Evolutionary conservation across 2,113 vertebrate genomes (phyloP).

Genomic region (Apodemus sylvaticus): DNA sequence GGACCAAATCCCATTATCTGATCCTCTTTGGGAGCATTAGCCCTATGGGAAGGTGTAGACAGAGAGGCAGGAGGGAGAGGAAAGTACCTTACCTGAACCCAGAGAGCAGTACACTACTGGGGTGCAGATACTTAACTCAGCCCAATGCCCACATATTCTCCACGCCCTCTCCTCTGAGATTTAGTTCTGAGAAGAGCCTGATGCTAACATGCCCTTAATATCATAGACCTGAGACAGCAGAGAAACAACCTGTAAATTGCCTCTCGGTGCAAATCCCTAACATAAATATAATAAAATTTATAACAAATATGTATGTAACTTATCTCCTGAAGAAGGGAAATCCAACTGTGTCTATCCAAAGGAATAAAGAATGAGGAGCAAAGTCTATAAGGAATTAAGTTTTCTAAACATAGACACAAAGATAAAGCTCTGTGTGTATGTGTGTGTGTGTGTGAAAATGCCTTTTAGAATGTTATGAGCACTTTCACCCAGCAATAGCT

Average conservation of each 20-base stretch:
- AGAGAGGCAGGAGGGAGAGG: background rate
- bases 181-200: background rate
- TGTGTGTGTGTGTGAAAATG: background rate
- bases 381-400: background rate
- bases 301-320: background rate
- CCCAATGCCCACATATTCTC: background rate
- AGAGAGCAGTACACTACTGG: background rate
- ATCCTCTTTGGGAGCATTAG: background rate
- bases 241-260: background rate
- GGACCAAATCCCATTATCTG: background rate
- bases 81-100: background rate
- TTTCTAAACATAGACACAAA: background rate
- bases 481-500: accelerated
- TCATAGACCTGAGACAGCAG: accelerated
- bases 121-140: background rate
- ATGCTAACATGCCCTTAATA: background rate
- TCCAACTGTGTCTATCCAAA: background rate
- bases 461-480: background rate
- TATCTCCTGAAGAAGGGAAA: background rate
- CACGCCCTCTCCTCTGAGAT: background rate
- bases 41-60: background rate
- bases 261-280: background rate
- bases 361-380: background rate
- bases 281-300: background rate
- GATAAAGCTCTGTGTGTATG: background rate